These are phyloP conservation scores for Sarcoramphus papa DNA, from an alignment of 2,797 vertebrate species.

Conservation along the genomic window DNA sequence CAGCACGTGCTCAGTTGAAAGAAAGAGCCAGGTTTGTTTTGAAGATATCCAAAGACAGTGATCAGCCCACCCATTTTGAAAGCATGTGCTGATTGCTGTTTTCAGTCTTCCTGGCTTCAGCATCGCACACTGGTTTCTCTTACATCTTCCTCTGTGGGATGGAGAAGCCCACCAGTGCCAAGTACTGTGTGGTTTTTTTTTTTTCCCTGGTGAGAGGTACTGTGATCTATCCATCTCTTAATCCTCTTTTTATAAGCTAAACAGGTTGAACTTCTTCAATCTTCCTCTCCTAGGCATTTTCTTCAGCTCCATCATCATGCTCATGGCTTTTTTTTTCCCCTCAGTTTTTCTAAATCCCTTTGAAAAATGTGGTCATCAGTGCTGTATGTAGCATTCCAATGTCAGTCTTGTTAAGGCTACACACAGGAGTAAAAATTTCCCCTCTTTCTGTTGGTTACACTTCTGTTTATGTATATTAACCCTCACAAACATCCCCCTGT, in stretches of 20 bases:
- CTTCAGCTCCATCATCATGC: background rate
- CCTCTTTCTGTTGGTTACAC: too few relatives aligned
- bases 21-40: background rate
- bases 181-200: background rate
- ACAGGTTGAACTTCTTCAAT: background rate
- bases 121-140: background rate
- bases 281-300: background rate
- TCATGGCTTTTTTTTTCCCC: accelerated
- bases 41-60: background rate
- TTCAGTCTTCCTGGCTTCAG: background rate
- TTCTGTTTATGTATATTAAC: background rate
- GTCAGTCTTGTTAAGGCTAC: background rate
- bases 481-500: background rate
- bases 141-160: background rate
- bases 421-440: background rate
- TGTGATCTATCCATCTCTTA: background rate
- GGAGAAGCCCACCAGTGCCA: background rate
- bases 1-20: accelerated
- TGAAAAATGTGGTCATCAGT: accelerated
- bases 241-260: background rate
- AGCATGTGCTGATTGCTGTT: background rate
- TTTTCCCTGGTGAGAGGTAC: background rate
- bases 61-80: background rate
- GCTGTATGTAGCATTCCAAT: background rate
- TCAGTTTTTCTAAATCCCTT: background rate